Evolutionary conservation across 2,113 vertebrate genomes (phyloP), one percentile per base, ranked within the genome.

Genomic region (Salminus brasiliensis): DNA sequence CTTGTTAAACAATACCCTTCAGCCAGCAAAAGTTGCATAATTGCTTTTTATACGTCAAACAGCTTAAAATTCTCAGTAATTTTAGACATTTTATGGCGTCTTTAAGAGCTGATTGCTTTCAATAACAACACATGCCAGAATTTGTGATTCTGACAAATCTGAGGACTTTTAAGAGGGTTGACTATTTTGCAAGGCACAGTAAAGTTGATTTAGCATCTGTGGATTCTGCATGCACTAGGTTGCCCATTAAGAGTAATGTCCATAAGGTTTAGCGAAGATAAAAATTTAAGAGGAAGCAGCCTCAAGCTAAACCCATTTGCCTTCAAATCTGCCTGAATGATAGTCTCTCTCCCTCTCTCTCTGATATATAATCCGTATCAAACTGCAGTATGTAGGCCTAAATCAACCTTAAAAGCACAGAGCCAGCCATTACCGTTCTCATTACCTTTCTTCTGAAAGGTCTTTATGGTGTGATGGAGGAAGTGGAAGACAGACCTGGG

Each of bases 361-460:
- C 30, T 34, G 49, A 12, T 15, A 0, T 21, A 36, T 63, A 63
- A 63, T 63, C 59, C 60, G 36, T 36, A 63, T 63, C 60, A 63
- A 63, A 34, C 60, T 36, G 16, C 60, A 34, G 1, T 21, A 16
- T 59, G 9, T 21, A 45, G 72, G 25, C 39, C 39, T 23, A 15
- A 23, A 23, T 52, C 29, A n/a, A 36, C 30, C 7, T 76, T 65
- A 52, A 63, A 52, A 34, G 29, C 60, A 30, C 25, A 30, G 7
- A 0, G 41, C 55, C 16, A 15, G 57, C 5, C 72, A 45, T 66
- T 76, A 25, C 23, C 74, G 10, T 75, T 75, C 62, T 53, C 32
- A 21, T 52, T 76, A 7, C 8, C 23, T 36, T 25, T 53, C 9
- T 57, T 27, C 18, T 66, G 23, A 13, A 76, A 12, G 15, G 49